These are phyloP conservation scores for Trisateles emortualis DNA, from an alignment of 2,888 invertebrate species.

Conservation along the genomic window DNA sequence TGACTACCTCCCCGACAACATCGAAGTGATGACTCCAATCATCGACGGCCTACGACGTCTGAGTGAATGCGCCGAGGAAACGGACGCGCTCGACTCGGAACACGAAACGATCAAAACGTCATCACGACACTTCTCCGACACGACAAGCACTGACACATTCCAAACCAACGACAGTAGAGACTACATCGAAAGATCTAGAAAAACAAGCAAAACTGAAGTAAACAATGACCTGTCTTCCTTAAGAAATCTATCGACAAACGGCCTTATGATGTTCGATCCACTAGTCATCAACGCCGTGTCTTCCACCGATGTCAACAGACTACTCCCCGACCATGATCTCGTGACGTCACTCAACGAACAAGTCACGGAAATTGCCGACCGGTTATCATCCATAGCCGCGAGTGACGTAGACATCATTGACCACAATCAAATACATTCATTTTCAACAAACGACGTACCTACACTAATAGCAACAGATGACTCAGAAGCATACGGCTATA, in stretches of 20 bases:
- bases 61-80: conserved; percentile 58
- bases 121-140: conserved; percentile 54
- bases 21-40: conserved; percentile 82
- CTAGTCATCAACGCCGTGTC: conserved; percentile 78
- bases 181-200: conserved; percentile 60
- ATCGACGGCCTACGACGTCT: conserved; percentile 77
- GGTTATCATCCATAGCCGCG: conserved; percentile 75
- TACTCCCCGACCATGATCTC: conserved; percentile 77
- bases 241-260: conserved; percentile 80
- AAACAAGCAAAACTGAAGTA: conserved; percentile 72
- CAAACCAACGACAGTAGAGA: conserved; percentile 62
- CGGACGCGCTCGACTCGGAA: conserved; percentile 54
- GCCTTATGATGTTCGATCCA: conserved; percentile 83
- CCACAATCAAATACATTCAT: conserved; percentile 72
- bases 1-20: conserved; percentile 81
- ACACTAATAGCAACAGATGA: conserved; percentile 70
- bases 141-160: conserved; percentile 70
- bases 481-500: conserved; percentile 59
- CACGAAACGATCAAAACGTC: conserved; percentile 37
- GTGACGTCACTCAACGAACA: conserved; percentile 83
- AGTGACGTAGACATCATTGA: conserved; percentile 73
- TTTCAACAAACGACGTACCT: conserved; percentile 79
- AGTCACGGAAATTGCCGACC: conserved; percentile 82
- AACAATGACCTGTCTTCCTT: conserved; percentile 71
- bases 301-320: conserved; percentile 66